phyloP scores from a whole-genome alignment of 2,888 invertebrate genomes.

The Crossocerus cetratus region DNA sequence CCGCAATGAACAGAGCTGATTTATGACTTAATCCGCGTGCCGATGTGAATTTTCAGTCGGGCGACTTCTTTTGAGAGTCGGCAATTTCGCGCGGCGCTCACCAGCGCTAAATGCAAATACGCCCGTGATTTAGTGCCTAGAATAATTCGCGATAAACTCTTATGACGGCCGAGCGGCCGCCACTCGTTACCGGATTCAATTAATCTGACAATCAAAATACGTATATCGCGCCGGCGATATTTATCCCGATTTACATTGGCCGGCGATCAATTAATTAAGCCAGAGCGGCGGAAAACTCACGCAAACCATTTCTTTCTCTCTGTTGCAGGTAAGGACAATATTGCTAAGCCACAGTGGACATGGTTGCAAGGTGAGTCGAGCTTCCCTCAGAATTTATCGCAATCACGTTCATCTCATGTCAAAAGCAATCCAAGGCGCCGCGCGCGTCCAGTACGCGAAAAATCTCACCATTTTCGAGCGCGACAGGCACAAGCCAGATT shows the following conservation, averaged over 20 bases:
- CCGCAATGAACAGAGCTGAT: constrained; percentile 32
- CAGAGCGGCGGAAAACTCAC: constrained; percentile 4
- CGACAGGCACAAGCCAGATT: constrained; percentile 50
- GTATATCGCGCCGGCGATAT: background rate
- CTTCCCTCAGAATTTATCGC: constrained; percentile 39
- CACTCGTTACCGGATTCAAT: constrained; percentile 5
- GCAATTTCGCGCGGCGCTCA: constrained; percentile 35
- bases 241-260: background rate
- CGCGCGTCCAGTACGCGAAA: background rate
- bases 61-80: constrained; percentile 44
- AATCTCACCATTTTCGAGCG: constrained; percentile 14
- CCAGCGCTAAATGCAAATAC: constrained; percentile 26
- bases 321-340: constrained; percentile 76
- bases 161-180: constrained; percentile 2
- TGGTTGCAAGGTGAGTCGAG: constrained; percentile 76
- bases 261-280: background rate
- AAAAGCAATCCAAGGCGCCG: background rate
- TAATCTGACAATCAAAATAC: background rate
- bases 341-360: constrained; percentile 76
- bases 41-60: constrained; percentile 36
- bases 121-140: background rate
- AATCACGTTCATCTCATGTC: constrained; percentile 13
- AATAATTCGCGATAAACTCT: constrained; percentile 2
- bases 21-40: constrained; percentile 46
- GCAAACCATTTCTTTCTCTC: constrained; percentile 37